Evolutionary conservation across 2,888 invertebrate genomes (phyloP).

Genomic region (Parthenolecanium corni): DNA sequence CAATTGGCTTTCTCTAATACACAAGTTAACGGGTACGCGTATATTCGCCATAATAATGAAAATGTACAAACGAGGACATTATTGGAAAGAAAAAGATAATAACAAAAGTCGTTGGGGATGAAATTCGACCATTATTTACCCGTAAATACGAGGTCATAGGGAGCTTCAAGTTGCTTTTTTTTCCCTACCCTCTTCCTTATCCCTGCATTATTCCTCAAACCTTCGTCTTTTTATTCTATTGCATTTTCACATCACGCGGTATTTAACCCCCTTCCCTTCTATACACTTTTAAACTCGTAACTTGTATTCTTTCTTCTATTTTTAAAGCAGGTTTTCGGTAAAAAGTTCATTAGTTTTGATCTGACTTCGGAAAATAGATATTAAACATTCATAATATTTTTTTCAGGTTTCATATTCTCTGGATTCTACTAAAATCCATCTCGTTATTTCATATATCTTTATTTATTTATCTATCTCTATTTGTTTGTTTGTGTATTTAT

Average conservation of each 20-base stretch:
- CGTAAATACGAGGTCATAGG: conserved; percentile 20
- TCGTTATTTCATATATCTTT: conserved; percentile 2
- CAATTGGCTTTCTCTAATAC: conserved; percentile 22
- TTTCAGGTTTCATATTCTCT: background rate
- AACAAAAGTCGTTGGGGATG: conserved; percentile 22
- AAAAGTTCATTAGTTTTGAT: no score
- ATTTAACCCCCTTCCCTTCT: no score
- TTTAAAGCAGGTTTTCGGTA: no score
- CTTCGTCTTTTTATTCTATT: background rate
- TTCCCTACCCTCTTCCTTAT: background rate
- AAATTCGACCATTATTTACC: conserved; percentile 22
- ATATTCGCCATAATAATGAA: conserved; percentile 12
- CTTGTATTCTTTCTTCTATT: no score
- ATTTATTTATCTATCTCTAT: no score
- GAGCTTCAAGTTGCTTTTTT: conserved; percentile 14
- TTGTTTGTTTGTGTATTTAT: no score
- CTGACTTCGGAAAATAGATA: no score
- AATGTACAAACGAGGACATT: conserved; percentile 25
- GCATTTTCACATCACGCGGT: no score
- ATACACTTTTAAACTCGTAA: no score
- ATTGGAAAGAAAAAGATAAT: conserved; percentile 27
- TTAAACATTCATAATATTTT: no score
- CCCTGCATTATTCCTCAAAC: background rate
- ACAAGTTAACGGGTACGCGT: conserved; percentile 12
- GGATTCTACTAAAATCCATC: no score